Evolutionary conservation across 2,797 vertebrate species (phyloP), one percentile per base, ranked within the genome.

Genomic region (Echeneis naucrates): DNA sequence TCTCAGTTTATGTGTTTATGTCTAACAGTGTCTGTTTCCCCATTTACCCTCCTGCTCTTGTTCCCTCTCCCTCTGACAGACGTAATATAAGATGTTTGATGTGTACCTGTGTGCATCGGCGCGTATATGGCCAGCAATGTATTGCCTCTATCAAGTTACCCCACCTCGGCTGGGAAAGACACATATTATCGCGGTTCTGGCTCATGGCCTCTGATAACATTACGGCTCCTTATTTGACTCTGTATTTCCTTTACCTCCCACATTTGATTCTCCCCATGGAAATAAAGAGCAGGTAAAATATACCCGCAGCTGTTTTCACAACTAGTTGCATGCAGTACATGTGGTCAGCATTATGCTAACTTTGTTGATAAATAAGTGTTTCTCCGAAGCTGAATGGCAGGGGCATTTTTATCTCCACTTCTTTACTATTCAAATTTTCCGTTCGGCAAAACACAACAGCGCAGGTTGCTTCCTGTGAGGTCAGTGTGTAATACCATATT

Each of bases 71-170:
- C 59, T 63, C 61, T 89, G 87, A 88, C 89, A 92, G 87, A 62
- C 75, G 80, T 90, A 90, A 91, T 89, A 84, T 79, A 80, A 87
- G 82, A 86, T 91, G 85, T 84, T 90, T 86, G 88, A 88, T 92
- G 92, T 68, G 81, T 81, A 91, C 85, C 88, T 91, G 74, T 89
- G 88, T 87, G 88, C 85, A 82, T 80, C 77, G 40, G 83, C 44
- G 52, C 62, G 72, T 84, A 75, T 85, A 71, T 26, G 81, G 70
- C 80, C 82, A 37, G 65, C 75, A 32, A 85, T 79, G 88, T 82
- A 82, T 87, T 73, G 82, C 85, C 48, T 82, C 84, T 89, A 91
- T 92, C 80, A 79, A 84, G 88, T 91, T 90, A 82, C 73, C 75
- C 61, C 5, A 45, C 55, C 80, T 72, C 80, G 56, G 78, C 88